Conservation (phyloP, 37 sponge, comb jelly and placozoan genomes). For the Halisarca cf. caerulea region DNA sequence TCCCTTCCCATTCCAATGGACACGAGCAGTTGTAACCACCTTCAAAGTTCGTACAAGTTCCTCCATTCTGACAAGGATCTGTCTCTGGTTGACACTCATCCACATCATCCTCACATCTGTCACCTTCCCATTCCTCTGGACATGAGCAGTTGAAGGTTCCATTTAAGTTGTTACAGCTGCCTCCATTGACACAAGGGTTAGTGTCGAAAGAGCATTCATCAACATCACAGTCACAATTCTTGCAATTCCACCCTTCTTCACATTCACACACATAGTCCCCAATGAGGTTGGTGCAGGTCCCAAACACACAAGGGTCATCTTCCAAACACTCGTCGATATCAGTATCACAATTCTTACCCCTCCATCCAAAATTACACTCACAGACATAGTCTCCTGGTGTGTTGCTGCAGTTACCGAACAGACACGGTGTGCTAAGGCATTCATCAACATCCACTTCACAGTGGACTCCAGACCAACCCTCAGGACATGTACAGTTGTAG, state of each 20-base stretch:
- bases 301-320: not conserved
- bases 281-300: not conserved
- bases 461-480: slow-evolving; percentile 15
- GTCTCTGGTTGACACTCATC: not conserved
- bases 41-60: slow-evolving; percentile 35
- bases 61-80: slow-evolving; percentile 55
- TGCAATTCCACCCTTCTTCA: slow-evolving; percentile 38
- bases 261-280: not conserved
- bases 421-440: not conserved
- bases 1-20: not conserved
- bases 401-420: slow-evolving; percentile 34
- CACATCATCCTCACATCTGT: not conserved
- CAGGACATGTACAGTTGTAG: slow-evolving; percentile 5
- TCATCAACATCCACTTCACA: slow-evolving; percentile 28
- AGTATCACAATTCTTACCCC: slow-evolving; percentile 10
- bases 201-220: slow-evolving; percentile 43
- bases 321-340: slow-evolving; percentile 7
- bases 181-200: slow-evolving; percentile 64
- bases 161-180: slow-evolving; percentile 31
- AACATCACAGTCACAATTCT: slow-evolving; percentile 46
- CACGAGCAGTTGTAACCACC: slow-evolving; percentile 12
- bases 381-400: slow-evolving; percentile 45
- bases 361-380: slow-evolving; percentile 21
- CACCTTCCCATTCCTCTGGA: not conserved
- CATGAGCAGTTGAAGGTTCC: slow-evolving; percentile 25